Base-by-base conservation (phyloP, 2,797 vertebrate species). In the Phataginus tricuspis region DNA sequence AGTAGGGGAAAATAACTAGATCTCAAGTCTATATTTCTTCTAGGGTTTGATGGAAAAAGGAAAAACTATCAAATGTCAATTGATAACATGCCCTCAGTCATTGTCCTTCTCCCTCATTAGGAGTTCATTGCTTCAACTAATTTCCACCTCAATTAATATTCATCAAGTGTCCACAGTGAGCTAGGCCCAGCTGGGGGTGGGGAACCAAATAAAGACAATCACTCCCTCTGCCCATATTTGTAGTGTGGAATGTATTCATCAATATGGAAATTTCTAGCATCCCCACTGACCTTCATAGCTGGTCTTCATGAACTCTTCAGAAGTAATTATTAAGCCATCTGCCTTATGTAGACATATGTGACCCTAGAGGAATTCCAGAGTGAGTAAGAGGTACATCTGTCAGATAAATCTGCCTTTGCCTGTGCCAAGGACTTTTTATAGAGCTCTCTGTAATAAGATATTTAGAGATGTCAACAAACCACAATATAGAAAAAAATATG, bases 251-350 rank as follows among this genome's bases (percentile, higher is more conserved):
- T 93, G 42, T 79, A 86, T 97, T 93, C 51, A 97, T 94, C 71
- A 90, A 82, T 95, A 95, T 75, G 92, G 49, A 97, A 95, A 94
- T 96, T 94, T 94, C 80, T 29, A 94, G 86, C 63, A 91, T 29
- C 45, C 86, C 85, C 61, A 85, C 72, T 95, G 77, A 94, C 92
- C 95, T 90, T 94, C 92, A 86, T 88, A 94, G 55, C 66, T 93
- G 85, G 93, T 90, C 94, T 96, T 94, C 86, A 83, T 88, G 72
- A 96, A 95, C 95, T 96, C 86, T 87, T 97, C 63, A 87, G 53
- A 97, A 95, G 68, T 96, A 96, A 97, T 97, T 96, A 97, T 97
- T 97, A 96, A 96, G 88, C 90, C 96, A 96, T 95, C 91, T 98
- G 93, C 95, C 77, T 97, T 93, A 95, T 87, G 66, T 75, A 93